These are phyloP conservation scores for Ciconia nigra DNA, from an alignment of 2,797 vertebrate species.

Conservation along the genomic window DNA sequence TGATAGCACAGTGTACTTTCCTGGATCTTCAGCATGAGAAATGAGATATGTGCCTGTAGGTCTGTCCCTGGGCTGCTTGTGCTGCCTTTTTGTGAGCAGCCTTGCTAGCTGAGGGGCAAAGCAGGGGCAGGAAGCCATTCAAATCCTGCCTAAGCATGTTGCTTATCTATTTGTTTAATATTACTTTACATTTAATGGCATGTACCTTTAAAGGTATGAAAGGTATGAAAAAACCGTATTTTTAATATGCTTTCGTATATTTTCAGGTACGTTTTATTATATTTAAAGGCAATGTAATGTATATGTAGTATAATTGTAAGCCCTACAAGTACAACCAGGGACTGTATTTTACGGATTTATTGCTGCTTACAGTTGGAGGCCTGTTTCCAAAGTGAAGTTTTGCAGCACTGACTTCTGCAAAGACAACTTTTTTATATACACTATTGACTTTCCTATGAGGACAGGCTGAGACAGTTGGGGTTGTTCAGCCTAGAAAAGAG, in stretches of 20 bases:
- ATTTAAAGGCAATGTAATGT: background rate
- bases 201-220: background rate
- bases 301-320: background rate
- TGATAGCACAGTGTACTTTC: background rate
- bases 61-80: background rate
- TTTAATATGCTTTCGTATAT: slow-evolving; percentile 26
- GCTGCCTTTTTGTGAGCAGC: background rate
- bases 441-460: background rate
- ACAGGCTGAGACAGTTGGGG: background rate
- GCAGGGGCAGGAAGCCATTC: background rate
- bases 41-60: background rate
- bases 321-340: background rate
- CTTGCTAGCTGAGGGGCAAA: background rate
- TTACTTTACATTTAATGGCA: background rate
- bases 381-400: background rate
- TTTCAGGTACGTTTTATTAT: background rate
- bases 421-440: background rate
- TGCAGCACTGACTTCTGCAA: background rate
- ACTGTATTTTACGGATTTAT: background rate
- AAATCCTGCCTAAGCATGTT: background rate
- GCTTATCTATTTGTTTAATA: background rate
- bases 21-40: background rate
- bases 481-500: background rate
- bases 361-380: background rate
- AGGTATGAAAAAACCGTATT: background rate